Evolutionary conservation across 2,113 vertebrate species (phyloP), one percentile per base, ranked within the genome.

Genomic region (Corydoras sp.): DNA sequence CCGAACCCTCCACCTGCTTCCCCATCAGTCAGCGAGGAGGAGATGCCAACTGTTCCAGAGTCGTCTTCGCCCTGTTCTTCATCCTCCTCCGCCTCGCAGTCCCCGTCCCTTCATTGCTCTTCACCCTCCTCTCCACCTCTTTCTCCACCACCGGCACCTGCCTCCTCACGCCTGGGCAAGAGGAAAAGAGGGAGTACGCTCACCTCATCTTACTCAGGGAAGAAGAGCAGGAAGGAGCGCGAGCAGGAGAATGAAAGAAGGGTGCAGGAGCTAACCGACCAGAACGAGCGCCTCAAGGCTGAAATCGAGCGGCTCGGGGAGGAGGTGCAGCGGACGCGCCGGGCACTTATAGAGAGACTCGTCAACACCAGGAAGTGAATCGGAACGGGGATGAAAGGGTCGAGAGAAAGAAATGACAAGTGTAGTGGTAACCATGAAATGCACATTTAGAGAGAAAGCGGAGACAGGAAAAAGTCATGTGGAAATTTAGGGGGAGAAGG

Each of bases 281-380:
- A 94, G 72, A 98, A 98, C 0, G 90, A 94, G 79, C 87, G 83
- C 10, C 89, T 98, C 62, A 92, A 94, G 78, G 84, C 85, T 0
- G 90, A 95, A 83, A 96, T 98, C 0, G 88, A 89, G 66, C 86
- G 85, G 65, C 85, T 98, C 29, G 93, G 89, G 2, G 80, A 87
- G 0, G 95, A 98, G 83, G 96, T 98, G 24, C 90, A 93, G 76
- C 83, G 74, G 11, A 94, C 94, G 0, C 87, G 96, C 2, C 85
- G 90, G 2, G 92, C 92, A 2, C 89, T 98, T 56, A 98, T 98
- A 9, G 89, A 96, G 79, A 91, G 90, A 78, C 90, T 98, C 70
- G 93, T 98, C 65, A 93, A 88, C 81, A 90, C 85, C 86, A 86
- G 85, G 77, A 91, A 90, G 79, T 90, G 78, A 82, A 43, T 43